Evolutionary conservation across 2,888 invertebrate genomes (phyloP), one percentile per base, ranked within the genome.

Genomic region (Fragum fragum): DNA sequence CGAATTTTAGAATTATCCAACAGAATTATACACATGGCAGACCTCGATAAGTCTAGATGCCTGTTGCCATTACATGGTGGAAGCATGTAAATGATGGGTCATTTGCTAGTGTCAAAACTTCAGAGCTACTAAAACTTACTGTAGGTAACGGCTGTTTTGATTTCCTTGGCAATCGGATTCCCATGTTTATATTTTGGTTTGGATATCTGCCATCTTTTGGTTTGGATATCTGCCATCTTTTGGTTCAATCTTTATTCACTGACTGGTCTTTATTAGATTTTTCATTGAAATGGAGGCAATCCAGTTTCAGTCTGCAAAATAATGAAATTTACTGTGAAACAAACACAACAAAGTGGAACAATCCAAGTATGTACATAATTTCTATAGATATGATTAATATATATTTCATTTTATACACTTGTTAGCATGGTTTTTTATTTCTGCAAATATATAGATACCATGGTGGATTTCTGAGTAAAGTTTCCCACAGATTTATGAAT

Each of bases 201-300:
- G 9, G 28, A 18, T 16, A 79, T 18, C n/a, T n/a, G n/a, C n/a
- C n/a, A n/a, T n/a, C n/a, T n/a, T n/a, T n/a, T n/a, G n/a, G n/a
- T n/a, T n/a, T n/a, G n/a, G n/a, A n/a, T n/a, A n/a, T n/a, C n/a
- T n/a, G n/a, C n/a, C n/a, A n/a, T n/a, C 32, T 18, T 23, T n/a
- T 11, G 21, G 47, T 28, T 16, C 79, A 73, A 28, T 47, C 42
- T 66, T 57, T 29, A 5, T 32, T 79, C 18, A 18, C 42, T 1
- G 29, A 53, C 23, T 79, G 73, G 26, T 55, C 32, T 39, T 73
- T 55, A 9, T 55, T 39, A 11, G 53, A 14, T 23, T 79, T 79
- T n/a, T 73, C 68, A 47, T 79, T 79, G 36, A 73, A 79, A 28
- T 73, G 59, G n/a, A 73, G 57, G 21, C 57, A 42, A 29, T 73